Evolutionary conservation across 2,797 vertebrate species (phyloP).

Genomic region (Paratrypauchen microcephalus): DNA sequence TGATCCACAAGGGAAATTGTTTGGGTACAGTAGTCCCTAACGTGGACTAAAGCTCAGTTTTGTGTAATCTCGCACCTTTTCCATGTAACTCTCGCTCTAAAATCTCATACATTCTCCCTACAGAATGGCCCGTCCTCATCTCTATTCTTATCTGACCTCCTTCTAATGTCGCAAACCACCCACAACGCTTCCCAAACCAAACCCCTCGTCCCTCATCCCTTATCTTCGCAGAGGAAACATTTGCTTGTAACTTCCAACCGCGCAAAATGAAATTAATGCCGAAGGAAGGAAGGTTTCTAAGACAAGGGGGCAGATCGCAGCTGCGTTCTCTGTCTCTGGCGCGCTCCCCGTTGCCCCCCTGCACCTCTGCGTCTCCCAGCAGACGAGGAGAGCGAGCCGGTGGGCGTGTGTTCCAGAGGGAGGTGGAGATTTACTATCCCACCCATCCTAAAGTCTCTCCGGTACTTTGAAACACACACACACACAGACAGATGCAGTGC

Average conservation of each 20-base stretch:
- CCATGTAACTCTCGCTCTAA: not conserved
- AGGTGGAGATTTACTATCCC: conserved; percentile 88
- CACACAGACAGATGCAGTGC: conserved; percentile 53
- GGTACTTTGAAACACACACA: conserved; percentile 63
- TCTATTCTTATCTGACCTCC: conserved; percentile 3
- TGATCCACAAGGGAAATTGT: too few species aligned
- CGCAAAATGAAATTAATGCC: conserved; percentile 36
- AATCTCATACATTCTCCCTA: not conserved
- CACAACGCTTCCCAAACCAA: not conserved
- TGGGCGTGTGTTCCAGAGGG: conserved; percentile 69
- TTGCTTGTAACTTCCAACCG: conserved; percentile 51
- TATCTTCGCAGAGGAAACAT: conserved; percentile 58
- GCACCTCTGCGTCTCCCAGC: conserved; percentile 73
- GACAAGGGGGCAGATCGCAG: conserved; percentile 54
- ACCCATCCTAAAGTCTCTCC: conserved; percentile 80
- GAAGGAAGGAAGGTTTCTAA: conserved; percentile 45
- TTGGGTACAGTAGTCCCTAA: too few species aligned
- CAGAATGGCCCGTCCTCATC: not conserved
- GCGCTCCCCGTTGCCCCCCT: conserved; percentile 57
- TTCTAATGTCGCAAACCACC: conserved; percentile 18
- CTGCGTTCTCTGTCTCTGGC: conserved; percentile 24
- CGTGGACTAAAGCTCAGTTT: too few species aligned
- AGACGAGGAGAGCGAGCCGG: conserved; percentile 67
- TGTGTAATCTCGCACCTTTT: too few species aligned
- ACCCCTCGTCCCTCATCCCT: conserved; percentile 36